phyloP scores from a whole-genome alignment of 2,888 invertebrate species.

The Onthophagus sagittarius region DNA sequence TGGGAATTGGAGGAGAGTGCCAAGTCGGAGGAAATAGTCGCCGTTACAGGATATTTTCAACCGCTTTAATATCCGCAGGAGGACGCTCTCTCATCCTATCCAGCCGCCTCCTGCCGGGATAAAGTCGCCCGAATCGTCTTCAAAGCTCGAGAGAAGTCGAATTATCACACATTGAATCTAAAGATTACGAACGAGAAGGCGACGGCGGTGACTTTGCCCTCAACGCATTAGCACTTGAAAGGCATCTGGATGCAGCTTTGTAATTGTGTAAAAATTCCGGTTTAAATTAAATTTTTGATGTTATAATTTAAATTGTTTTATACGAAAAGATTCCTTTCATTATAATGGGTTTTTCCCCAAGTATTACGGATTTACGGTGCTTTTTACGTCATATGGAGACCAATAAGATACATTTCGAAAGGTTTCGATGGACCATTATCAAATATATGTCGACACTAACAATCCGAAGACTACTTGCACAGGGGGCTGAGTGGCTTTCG shows the following conservation, averaged over 20 bases:
- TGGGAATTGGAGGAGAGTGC: not conserved
- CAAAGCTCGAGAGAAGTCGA: not conserved
- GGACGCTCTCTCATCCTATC: not conserved
- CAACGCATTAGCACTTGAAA: not conserved
- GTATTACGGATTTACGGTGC: too few relatives aligned
- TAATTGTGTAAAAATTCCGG: not conserved
- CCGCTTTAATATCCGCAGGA: constrained; percentile 10
- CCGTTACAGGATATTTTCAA: constrained; percentile 10
- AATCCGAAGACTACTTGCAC: constrained; percentile 1
- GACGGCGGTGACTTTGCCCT: not conserved
- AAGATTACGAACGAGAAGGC: not conserved
- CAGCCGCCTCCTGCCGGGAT: not conserved
- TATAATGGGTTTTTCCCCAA: not conserved
- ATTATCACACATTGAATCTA: not conserved
- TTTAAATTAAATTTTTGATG: not conserved
- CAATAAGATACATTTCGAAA: constrained; percentile 1
- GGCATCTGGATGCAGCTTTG: not conserved
- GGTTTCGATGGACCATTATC: constrained; percentile 6
- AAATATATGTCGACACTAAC: constrained; percentile 12
- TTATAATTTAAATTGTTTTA: not conserved
- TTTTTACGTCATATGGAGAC: too few relatives aligned
- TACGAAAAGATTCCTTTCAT: not conserved
- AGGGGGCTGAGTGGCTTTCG: not conserved
- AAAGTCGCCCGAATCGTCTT: not conserved
- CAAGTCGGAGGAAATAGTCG: constrained; percentile 4